phyloP scores from a whole-genome alignment of 1,140 invertebrate genomes.

The Brachystomella parvula region DNA sequence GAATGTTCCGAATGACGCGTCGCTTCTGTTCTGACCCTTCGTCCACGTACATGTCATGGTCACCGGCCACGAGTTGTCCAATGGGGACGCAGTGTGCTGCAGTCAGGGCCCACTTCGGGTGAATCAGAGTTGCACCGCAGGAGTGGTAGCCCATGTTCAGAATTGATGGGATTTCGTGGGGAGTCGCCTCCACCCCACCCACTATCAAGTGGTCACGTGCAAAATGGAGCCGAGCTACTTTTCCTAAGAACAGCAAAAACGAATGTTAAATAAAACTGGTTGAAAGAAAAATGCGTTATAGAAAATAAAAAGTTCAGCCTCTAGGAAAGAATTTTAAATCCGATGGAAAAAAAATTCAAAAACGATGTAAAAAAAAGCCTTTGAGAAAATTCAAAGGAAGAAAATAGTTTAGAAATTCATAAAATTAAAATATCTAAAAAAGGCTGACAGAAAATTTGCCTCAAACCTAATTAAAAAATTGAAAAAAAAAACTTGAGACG shows the following conservation, averaged over 20 bases:
- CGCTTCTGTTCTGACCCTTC: neutral
- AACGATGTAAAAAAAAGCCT: too few relatives aligned
- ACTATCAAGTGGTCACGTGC: neutral
- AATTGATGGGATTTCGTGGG: neutral
- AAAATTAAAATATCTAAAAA: neutral
- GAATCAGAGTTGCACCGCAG: slow-evolving; percentile 47
- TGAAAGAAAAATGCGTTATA: too few relatives aligned
- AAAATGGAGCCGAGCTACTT: neutral
- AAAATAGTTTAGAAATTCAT: neutral
- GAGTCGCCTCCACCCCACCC: neutral
- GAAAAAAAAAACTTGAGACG: neutral
- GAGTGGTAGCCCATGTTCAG: neutral
- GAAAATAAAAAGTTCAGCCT: too few relatives aligned
- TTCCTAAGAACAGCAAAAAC: too few relatives aligned
- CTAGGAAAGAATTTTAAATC: too few relatives aligned
- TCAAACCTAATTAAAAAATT: neutral
- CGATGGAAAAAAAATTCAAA: too few relatives aligned
- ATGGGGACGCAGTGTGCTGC: slow-evolving; percentile 45
- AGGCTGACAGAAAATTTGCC: neutral
- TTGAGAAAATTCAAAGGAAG: neutral
- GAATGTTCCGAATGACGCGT: neutral
- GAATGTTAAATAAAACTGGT: too few relatives aligned
- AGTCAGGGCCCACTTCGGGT: slow-evolving; percentile 44
- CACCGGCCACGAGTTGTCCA: neutral
- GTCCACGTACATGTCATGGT: neutral